Base-by-base conservation (phyloP, 2,888 invertebrate genomes). In the Drosophila mimica region DNA sequence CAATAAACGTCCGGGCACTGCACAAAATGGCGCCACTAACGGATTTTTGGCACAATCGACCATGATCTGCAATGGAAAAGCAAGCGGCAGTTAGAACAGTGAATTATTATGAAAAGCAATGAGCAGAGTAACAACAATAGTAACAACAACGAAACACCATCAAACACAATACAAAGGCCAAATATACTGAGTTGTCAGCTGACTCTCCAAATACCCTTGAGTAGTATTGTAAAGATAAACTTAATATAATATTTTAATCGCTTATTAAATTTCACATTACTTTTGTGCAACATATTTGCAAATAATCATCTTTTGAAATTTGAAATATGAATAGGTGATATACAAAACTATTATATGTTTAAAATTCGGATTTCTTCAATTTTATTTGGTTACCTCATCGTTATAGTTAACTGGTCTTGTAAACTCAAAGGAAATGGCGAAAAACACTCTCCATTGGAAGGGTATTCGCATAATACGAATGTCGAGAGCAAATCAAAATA, bases 21-120 rank as follows among this genome's bases (percentile, higher is more conserved):
- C 95, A 91, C 98, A 98, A 83, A 97, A 96, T 49, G 96, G 95
- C 49, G 97, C 95, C 13, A 98, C 97, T 81, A 95, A 95, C 0
- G 97, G 95, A 75, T 95, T 95, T 91, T 97, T 97, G 20, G 96
- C 95, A 3, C 97, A 96, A 73, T 98, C 97, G 53, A 95, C 91
- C 98, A 98, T 98, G 51, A 97, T 96, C 95, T 96, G 93, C 53
- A 91, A 87, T 73, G 74, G 72, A 74, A 74, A 56, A 72, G 65
- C 66, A 68, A 67, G 66, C 74, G 80, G 71, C 82, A 76, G 81
- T 82, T 76, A 61, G 70, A 79, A 70, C 71, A 85, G 75, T 86
- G 86, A 88, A 86, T 86, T 86, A 86, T 88, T 77, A 74, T 74
- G 74, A 82, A 82, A 76, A 70, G 74, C 79, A 83, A 75, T 79